Percentiles rank a stretch among this genome's conserved stretches.
These are phyloP conservation scores for Heterocephalus glaber DNA, from an alignment of 2,113 vertebrate species.

Conservation along the genomic window DNA sequence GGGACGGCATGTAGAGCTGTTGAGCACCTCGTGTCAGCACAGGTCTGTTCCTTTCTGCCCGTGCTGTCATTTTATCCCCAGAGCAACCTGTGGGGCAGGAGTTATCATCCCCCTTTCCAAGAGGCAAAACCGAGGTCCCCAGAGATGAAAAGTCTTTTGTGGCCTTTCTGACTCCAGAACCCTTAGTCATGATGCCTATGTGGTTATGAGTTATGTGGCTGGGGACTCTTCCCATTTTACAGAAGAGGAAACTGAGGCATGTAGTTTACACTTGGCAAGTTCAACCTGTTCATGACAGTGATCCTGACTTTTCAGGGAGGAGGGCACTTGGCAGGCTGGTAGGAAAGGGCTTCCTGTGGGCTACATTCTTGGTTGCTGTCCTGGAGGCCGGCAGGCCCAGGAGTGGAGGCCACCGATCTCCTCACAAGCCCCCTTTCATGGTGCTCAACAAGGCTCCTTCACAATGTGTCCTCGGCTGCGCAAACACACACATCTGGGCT, in stretches of 20 bases:
- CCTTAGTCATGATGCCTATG: neutral
- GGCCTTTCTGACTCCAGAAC: neutral
- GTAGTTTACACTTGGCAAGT: neutral
- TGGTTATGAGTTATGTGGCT: neutral
- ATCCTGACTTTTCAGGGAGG: neutral
- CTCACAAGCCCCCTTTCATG: slow-evolving; percentile 76
- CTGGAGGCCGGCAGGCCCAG: slow-evolving; percentile 68
- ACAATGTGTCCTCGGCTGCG: slow-evolving; percentile 27
- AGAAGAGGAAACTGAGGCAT: neutral
- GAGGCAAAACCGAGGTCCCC: neutral
- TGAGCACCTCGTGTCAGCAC: neutral
- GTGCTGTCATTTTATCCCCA: neutral
- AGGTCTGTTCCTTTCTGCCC: neutral
- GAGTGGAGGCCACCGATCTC: neutral
- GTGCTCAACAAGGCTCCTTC: slow-evolving; percentile 63
- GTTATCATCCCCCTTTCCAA: neutral
- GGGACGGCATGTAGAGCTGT: neutral
- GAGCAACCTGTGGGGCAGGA: neutral
- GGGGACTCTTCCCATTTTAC: neutral
- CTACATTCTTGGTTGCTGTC: slow-evolving; percentile 75
- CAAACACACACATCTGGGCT: slow-evolving; percentile 68
- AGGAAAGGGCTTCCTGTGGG: slow-evolving; percentile 73
- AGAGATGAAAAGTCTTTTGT: neutral
- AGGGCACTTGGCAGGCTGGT: slow-evolving; percentile 62
- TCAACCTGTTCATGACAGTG: neutral